Evolutionary conservation across 2,888 invertebrate species (phyloP), one percentile per base, ranked within the genome.

Genomic region (Eucriotettix oculatus): DNA sequence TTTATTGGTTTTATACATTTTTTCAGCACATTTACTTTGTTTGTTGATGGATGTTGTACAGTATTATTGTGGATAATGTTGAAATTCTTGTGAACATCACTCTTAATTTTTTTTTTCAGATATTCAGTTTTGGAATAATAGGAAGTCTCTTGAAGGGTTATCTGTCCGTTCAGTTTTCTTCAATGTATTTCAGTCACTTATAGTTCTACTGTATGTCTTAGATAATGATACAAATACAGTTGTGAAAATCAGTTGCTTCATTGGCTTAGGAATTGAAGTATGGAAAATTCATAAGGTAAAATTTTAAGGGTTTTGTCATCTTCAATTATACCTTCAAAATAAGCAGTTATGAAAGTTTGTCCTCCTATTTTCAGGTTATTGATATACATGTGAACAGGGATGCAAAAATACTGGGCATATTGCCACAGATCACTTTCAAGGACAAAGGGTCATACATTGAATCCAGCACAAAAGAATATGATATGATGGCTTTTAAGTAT

Each of bases 121-220:
- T 73, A 99, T 99, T 69, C 99, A 99, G 74, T 99, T 99, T 73
- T 99, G 99, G 99, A 94, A 95, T 68, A 96, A 95, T 69, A 82
- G 97, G 16, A 93, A 97, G 72, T 94, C 95, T 0, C 77, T 99
- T 55, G 98, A 99, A 76, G 98, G 98, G 11, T 79, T 99, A 52
- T 98, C 98, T 0, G 98, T 99, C 7, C 84, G 98, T 65, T 96
- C 94, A 0, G 97, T 99, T 42, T 95, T 99, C 74, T 99, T 99
- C 76, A 94, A 92, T 69, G 96, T 99, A 9, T 97, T 99, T 75
- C 97, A 99, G 73, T 94, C 97, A 0, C 74, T 95, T 12, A 86
- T 99, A 58, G 97, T 99, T 0, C 76, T 97, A 10, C 79, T 99
- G 1, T 99, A 99, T 73, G 97, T 99, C 1, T 75, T 98, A 62